Base-by-base conservation (phyloP, 2,888 invertebrate genomes). In the Rosalia funebris region DNA sequence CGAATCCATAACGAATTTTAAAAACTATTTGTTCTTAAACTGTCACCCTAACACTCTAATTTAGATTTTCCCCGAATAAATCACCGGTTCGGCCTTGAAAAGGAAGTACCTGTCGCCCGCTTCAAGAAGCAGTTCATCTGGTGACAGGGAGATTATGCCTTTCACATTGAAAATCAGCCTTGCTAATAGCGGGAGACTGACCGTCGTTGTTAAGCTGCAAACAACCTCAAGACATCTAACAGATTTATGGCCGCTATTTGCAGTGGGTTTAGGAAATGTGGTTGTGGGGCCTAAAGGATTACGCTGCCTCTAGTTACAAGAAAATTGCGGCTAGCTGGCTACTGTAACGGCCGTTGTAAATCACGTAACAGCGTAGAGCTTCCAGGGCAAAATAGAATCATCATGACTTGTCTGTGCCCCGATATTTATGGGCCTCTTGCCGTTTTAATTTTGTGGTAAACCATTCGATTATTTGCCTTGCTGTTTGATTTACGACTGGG, bases 391-490 rank as follows among this genome's bases (percentile, higher is more conserved):
- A 64, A 64, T 64, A 62, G 62, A 64, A 58, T 60, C 67, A 67
- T 67, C 62, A 67, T 67, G 67, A 63, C 64, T 58, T 47, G 47
- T 39, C 42, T 36, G 19, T 19, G 39, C 46, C 36, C 46, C 47
- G 45, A 62, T 63, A 67, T 69, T 69, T 69, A 69, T 63, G 65
- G 54, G 44, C 57, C 56, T 57, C 58, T 65, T 62, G 62, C 58
- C 60, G 60, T 65, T 65, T 65, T 64, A 59, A 67, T 67, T 67
- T 65, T 69, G 65, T 46, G 69, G 66, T 63, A 62, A 64, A 64
- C 63, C 60, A 37, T 31, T 17, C 34, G 63, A 63, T 66, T 61
- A 60, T 63, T 57, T 55, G 39, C 32, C 42, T 10, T n/a, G 16
- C 14, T 10, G 14, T 15, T n/a, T 65, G 59, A 65, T 62, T 65